Percentiles rank a stretch among this genome's conserved stretches.
These are phyloP conservation scores for Thaleichthys pacificus DNA, from an alignment of 2,797 vertebrate genomes.

Conservation along the genomic window DNA sequence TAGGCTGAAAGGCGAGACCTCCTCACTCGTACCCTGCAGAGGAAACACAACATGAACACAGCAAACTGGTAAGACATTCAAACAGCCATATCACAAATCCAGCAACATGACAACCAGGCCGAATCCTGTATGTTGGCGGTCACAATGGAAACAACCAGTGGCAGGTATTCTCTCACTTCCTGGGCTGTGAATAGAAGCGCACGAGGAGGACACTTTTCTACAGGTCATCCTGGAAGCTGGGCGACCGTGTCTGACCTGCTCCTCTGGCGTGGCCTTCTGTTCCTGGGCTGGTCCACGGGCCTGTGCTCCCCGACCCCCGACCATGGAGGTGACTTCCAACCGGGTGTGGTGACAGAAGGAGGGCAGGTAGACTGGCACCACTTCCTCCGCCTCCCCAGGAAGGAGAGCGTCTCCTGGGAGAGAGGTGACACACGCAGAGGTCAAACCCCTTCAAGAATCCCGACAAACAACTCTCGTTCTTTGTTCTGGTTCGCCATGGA, in stretches of 20 bases:
- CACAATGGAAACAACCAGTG: too few relatives aligned
- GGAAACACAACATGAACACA: slow-evolving; percentile 11
- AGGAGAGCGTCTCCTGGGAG: slow-evolving; percentile 59
- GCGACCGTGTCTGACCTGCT: slow-evolving; percentile 25
- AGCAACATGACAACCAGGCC: too few relatives aligned
- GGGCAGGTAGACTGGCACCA: slow-evolving; percentile 33
- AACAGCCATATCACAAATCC: too few relatives aligned
- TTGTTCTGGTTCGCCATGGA: not conserved
- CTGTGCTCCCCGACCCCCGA: slow-evolving; percentile 26
- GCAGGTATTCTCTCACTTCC: not conserved
- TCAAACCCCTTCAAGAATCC: slow-evolving; percentile 11
- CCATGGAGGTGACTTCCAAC: slow-evolving; percentile 51
- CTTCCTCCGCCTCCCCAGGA: slow-evolving; percentile 70
- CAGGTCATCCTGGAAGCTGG: not conserved
- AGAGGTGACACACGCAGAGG: slow-evolving; percentile 42
- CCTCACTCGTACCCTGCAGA: slow-evolving; percentile 51
- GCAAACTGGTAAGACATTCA: too few relatives aligned
- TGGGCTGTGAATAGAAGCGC: not conserved
- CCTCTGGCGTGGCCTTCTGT: not conserved
- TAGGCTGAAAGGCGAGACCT: slow-evolving; percentile 72
- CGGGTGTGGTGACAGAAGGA: slow-evolving; percentile 48
- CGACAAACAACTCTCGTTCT: not conserved
- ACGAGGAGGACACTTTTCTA: too few relatives aligned
- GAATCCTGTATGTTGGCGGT: too few relatives aligned
- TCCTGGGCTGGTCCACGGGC: not conserved